These are phyloP conservation scores for Mercenaria mercenaria DNA, from an alignment of 1,140 invertebrate species.

Conservation along the genomic window DNA sequence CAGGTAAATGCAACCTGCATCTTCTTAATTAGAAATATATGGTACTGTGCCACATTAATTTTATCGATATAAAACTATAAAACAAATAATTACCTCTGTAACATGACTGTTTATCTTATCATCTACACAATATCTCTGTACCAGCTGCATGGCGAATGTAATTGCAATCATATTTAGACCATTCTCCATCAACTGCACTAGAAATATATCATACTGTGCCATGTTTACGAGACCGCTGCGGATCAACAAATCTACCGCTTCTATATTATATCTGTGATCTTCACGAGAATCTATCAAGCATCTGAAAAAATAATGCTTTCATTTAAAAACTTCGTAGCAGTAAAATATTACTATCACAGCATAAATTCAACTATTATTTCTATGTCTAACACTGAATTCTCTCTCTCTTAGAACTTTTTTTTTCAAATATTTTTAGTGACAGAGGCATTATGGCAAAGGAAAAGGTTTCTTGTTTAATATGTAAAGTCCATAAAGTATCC, in stretches of 20 bases:
- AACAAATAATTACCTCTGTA: conserved; percentile 88
- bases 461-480: too few species aligned
- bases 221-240: conserved; percentile 90
- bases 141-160: conserved; percentile 95
- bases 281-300: conserved; percentile 91
- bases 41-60: too few species aligned
- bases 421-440: too few species aligned
- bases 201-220: conserved; percentile 93
- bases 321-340: background rate
- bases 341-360: background rate
- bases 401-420: too few species aligned
- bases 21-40: too few species aligned
- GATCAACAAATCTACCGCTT: conserved; percentile 96
- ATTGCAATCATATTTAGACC: conserved; percentile 94
- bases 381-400: background rate
- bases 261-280: conserved; percentile 95
- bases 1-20: too few species aligned
- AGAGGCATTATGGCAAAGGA: too few species aligned
- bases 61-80: too few species aligned
- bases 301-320: conserved; percentile 74
- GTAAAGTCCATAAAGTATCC: too few species aligned
- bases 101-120: conserved; percentile 91
- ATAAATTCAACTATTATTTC: background rate
- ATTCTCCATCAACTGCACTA: conserved; percentile 94
- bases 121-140: conserved; percentile 95